Base-by-base conservation (phyloP, 2,888 invertebrate genomes). In the Prosopocoilus inquinatus region DNA sequence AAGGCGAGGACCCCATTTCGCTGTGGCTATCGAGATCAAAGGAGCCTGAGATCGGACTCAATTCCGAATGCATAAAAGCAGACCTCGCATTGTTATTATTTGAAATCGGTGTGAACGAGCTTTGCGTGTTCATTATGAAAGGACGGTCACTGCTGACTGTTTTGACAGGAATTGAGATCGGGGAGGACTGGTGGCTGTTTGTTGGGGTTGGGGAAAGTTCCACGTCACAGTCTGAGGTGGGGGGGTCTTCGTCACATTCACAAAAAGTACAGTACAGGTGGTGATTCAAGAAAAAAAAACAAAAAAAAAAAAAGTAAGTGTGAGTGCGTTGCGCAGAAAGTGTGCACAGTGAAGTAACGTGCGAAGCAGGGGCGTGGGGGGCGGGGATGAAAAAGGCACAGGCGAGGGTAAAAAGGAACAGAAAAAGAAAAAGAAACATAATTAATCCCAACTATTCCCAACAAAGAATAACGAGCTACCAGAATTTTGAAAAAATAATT, bases 31-130 rank as follows among this genome's bases (percentile, higher is more conserved):
- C 72, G 47, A 67, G 67, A 61, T 75, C 76, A 47, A 75, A 66
- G 9, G 75, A 74, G 5, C 75, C 76, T 9, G 71, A 73, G 53
- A 75, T 75, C 3, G 76, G 75, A 63, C 73, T 74, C 39, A 74
- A 60, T 50, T 70, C 63, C 2, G 63, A 61, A 50, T 64, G 64
- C 35, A 68, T 65, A 5, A 58, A 55, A 33, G 55, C 41, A 3
- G 50, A 28, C 46, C 60, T 58, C 4, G 50, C 43, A 9, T 54
- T 50, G 28, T 57, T 48, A 9, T 54, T 50, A 16, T 57, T 28
- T 3, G 20, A 28, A 41, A 11, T 11, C n/a, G 68, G 62, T 38
- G 54, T 55, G 49, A 60, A 64, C 28, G 58, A 57, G 9, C 12
- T 44, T 47, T 63, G 55, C 39, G 49, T 48, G 44, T 66, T 59